phyloP scores from a whole-genome alignment of 2,888 invertebrate genomes.

The Monopis laevigella region DNA sequence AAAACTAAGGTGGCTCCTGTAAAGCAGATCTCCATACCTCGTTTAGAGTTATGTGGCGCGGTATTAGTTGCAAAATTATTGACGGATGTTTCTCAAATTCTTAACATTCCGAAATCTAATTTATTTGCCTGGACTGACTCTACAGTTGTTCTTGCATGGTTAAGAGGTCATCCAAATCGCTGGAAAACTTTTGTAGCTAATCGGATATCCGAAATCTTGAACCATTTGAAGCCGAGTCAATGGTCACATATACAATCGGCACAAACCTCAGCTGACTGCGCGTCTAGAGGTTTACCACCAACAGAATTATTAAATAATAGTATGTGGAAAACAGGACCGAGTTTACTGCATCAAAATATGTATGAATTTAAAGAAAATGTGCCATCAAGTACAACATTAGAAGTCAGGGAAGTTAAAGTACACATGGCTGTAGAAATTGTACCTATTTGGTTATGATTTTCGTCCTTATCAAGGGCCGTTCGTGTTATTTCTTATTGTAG shows the following conservation, averaged over 20 bases:
- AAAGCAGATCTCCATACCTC: slow-evolving; percentile 21
- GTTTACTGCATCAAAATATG: slow-evolving; percentile 4
- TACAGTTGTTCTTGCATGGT: too few species aligned
- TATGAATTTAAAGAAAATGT: neutral
- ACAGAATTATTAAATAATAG: slow-evolving; percentile 13
- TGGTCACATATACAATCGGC: slow-evolving; percentile 15
- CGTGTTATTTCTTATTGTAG: neutral
- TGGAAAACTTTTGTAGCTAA: slow-evolving; percentile 23
- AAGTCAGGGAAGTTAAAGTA: neutral
- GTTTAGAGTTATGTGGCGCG: slow-evolving; percentile 23
- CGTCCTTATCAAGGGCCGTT: neutral
- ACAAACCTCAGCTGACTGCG: slow-evolving; percentile 17
- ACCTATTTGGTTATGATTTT: too few species aligned
- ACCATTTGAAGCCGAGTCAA: neutral
- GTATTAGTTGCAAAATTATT: slow-evolving; percentile 20
- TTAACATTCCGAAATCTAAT: slow-evolving; percentile 20
- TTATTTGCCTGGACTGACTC: too few species aligned
- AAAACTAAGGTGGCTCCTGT: slow-evolving; percentile 24
- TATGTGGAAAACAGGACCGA: slow-evolving; percentile 13
- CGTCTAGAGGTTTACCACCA: slow-evolving; percentile 14
- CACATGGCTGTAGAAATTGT: too few species aligned
- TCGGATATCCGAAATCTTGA: slow-evolving; percentile 20
- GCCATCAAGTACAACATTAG: neutral
- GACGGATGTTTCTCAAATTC: slow-evolving; percentile 18
- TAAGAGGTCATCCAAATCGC: slow-evolving; percentile 18